Evolutionary conservation across 2,113 vertebrate genomes (phyloP).

Genomic region (Verasper variegatus): DNA sequence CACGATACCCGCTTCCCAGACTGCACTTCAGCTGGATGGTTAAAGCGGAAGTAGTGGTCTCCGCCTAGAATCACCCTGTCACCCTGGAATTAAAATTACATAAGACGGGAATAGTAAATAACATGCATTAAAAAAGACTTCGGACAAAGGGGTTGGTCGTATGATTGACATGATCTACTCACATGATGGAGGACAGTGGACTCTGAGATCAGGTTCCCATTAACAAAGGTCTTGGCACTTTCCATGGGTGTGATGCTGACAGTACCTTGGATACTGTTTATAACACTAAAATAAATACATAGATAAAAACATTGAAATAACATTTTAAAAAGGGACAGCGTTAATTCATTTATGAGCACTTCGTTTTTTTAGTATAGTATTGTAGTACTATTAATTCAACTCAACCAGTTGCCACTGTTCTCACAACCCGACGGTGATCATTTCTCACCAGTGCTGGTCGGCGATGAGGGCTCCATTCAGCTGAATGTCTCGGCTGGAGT

Average conservation of each 20-base stretch:
- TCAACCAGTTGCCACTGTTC: too few species aligned
- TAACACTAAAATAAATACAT: slow-evolving; percentile 80
- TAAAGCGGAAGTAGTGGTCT: slow-evolving; percentile 97
- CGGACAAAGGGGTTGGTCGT: too few species aligned
- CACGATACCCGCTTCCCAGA: slow-evolving; percentile 80
- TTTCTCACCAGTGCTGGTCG: slow-evolving; percentile 91
- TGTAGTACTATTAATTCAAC: not conserved
- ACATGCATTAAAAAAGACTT: not conserved
- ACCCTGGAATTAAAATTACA: slow-evolving; percentile 80
- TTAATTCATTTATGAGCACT: too few species aligned
- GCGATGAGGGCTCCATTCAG: slow-evolving; percentile 92
- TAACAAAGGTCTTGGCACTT: slow-evolving; percentile 92
- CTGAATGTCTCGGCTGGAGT: slow-evolving; percentile 90
- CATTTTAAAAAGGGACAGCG: too few species aligned
- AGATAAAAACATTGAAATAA: not conserved
- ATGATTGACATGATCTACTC: slow-evolving; percentile 61
- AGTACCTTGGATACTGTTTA: slow-evolving; percentile 83
- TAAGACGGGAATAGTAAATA: not conserved
- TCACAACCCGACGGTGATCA: too few species aligned
- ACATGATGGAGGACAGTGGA: slow-evolving; percentile 90
- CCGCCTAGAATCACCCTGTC: slow-evolving; percentile 95
- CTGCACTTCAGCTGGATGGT: slow-evolving; percentile 92
- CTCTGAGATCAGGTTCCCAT: slow-evolving; percentile 87
- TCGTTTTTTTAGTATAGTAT: too few species aligned
- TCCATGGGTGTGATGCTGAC: slow-evolving; percentile 87